Evolutionary conservation across 2,113 vertebrate species (phyloP).

Genomic region (Chauna torquata): DNA sequence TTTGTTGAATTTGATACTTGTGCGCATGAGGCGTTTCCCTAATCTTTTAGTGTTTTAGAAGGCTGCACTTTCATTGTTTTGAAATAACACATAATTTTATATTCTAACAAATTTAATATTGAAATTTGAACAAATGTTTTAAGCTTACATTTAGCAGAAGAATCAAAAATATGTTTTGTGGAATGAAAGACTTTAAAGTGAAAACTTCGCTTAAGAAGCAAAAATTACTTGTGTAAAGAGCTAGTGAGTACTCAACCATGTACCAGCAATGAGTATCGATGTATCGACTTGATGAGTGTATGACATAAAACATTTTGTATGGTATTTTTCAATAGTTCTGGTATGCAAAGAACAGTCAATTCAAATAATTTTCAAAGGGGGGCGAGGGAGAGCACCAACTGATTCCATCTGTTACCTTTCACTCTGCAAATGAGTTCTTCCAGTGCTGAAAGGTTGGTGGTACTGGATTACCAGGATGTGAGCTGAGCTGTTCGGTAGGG

Average conservation of each 20-base stretch:
- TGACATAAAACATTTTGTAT: not conserved
- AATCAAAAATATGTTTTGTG: not conserved
- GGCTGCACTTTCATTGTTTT: not conserved
- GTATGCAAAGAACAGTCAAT: not conserved
- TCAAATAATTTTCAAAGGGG: not conserved
- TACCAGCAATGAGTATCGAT: not conserved
- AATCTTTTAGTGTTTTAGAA: not conserved
- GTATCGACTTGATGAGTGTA: too few relatives aligned
- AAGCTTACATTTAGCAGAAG: not conserved
- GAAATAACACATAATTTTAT: not conserved
- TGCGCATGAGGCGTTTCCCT: not conserved
- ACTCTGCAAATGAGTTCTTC: conserved; percentile 1
- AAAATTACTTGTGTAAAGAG: not conserved
- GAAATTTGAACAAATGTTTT: not conserved
- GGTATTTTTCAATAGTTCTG: not conserved
- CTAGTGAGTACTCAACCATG: not conserved
- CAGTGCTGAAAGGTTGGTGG: conserved; percentile 30
- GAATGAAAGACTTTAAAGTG: not conserved
- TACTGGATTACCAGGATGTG: not conserved
- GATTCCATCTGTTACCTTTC: conserved; percentile 54
- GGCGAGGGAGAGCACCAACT: not conserved
- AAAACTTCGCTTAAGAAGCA: not conserved
- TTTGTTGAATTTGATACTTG: not conserved
- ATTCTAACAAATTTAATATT: not conserved
- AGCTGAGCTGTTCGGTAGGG: not conserved